Evolutionary conservation across 2,113 vertebrate species (phyloP), one percentile per base, ranked within the genome.

Genomic region (Hiodon tergisus): DNA sequence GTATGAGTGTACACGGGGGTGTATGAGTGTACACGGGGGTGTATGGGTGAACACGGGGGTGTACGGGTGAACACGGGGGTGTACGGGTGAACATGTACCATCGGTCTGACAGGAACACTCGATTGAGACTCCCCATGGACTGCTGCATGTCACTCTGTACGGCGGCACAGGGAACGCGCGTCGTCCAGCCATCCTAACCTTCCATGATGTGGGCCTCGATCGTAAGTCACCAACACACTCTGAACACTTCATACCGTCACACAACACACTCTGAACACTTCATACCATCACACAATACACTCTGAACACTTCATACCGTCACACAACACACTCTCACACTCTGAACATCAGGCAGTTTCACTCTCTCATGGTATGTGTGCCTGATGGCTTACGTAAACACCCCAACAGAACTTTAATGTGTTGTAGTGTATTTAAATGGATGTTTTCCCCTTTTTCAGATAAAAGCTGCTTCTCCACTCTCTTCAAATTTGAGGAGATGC

Each of bases 401-500:
- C 31, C 31, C 1, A 59, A 59, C 58, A 61, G 8, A 61, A 31
- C 31, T 31, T 3, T 61, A 61, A 61, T 16, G n/a, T 16, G 2
- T 67, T 10, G 31, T 31, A 48, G 5, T 66, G 63, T 16, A 66
- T 16, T 66, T 16, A 62, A 13, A 53, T 61, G n/a, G 7, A 66
- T 71, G 0, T 77, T 71, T 7, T 48, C 59, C 52, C 4, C 72
- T 67, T n/a, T n/a, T 58, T 57, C 88, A 96, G 95, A 91, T 87
- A 94, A 96, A 87, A 93, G 92, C 86, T 97, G 95, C 85, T 96
- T 96, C 90, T 90, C 92, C 51, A 66, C 91, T 2, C 88, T 97
- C 66, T 96, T 97, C 73, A 92, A 88, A 14, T 94, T 92, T 0
- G 94, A 93, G 78, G 94, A 96, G 81, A 97, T 97, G 95, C 92